phyloP scores from a whole-genome alignment of 2,113 vertebrate genomes.

The Heloderma charlesbogerti region DNA sequence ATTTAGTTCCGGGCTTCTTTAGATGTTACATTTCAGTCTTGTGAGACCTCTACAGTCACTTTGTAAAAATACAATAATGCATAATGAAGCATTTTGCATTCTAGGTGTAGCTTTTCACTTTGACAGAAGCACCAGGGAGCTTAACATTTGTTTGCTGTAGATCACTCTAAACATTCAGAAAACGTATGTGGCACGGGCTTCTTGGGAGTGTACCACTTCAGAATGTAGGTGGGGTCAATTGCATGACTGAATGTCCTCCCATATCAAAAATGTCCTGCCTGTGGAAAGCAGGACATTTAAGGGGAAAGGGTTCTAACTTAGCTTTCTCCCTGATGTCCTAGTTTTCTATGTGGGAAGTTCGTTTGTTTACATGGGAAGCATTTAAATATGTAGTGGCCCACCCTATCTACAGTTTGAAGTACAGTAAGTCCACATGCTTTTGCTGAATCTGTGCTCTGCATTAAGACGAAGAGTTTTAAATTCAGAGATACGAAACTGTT shows the following conservation, averaged over 20 bases:
- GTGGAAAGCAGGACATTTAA: neutral
- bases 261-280: neutral
- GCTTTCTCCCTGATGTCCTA: neutral
- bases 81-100: neutral
- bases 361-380: too few relatives aligned
- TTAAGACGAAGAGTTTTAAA: neutral
- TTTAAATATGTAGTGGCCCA: too few relatives aligned
- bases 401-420: neutral
- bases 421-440: neutral
- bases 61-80: neutral
- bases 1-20: neutral
- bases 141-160: neutral
- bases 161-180: neutral
- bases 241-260: neutral
- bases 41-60: fast-evolving
- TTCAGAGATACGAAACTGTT: neutral
- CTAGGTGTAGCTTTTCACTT: neutral
- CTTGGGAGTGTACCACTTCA: neutral
- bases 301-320: neutral
- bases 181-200: neutral
- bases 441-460: neutral
- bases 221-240: neutral
- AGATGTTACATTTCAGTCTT: neutral
- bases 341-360: neutral
- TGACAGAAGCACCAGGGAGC: neutral